Evolutionary conservation across 2,888 invertebrate species (phyloP), one percentile per base, ranked within the genome.

Genomic region (Ornithoptera priamus): DNA sequence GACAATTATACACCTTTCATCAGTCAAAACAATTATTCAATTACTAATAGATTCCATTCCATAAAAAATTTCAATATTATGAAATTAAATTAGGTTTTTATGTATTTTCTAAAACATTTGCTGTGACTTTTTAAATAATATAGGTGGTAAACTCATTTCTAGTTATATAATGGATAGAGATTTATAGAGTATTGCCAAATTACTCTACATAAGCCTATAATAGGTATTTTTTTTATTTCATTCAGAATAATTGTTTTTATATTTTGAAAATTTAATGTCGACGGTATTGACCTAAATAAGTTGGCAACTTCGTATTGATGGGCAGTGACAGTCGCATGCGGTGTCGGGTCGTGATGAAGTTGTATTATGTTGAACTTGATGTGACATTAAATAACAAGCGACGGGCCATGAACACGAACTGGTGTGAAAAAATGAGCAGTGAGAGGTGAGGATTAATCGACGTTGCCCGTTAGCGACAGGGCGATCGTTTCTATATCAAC

Each of bases 401-500:
- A 79, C 79, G 76, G 76, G 72, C 69, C 74, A 77, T 78, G 77
- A 78, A 75, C 78, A 77, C 72, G 70, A 72, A 76, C 73, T 74
- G 77, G 67, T 74, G 79, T 77, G 83, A 86, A 70, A 85, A 87
- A 85, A 78, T 77, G 76, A 80, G 73, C 78, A 80, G 72, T 72
- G 76, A 77, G 80, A 81, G 70, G 71, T 61, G 75, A 84, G 81
- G 82, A 88, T 86, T 84, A 85, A 87, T 79, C 80, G 81, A 77
- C 77, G 73, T 76, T 74, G 76, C 76, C 74, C 74, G 72, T 73
- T 71, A 72, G 61, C 65, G 59, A 58, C 46, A 12, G 68, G 72
- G 74, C 75, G 69, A 76, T 76, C 78, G 86, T 85, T 84, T 79
- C 81, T 79, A 83, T 82, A 85, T 86, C 87, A 81, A 86, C 90